Evolutionary conservation across 2,113 vertebrate genomes (phyloP), one percentile per base, ranked within the genome.

Genomic region (Heterochromis multidens): DNA sequence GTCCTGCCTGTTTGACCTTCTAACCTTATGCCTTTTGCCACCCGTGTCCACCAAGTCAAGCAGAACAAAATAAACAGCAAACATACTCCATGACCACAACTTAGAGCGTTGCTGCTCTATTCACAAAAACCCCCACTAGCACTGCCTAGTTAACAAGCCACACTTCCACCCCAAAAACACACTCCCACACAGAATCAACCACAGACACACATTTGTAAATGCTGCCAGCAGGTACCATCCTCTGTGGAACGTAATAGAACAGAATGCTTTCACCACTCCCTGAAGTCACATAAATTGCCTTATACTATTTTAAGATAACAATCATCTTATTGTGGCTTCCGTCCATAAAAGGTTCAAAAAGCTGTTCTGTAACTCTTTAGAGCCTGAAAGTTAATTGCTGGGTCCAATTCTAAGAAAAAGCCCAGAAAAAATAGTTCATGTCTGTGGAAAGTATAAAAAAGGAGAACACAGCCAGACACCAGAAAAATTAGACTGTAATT

Each of bases 31-130:
- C 31, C 82, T 84, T 52, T 65, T 52, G 12, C 10, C 2, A 14
- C 14, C n/a, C 3, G 19, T 4, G 27, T 86, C 82, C 70, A 84
- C 57, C 63, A 77, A 89, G 81, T 92, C 79, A 70, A 90, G 82
- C 84, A 87, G 78, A 91, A 90, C 87, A 84, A 92, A 89, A 91
- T 77, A 89, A 93, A 94, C 90, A 94, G 80, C 86, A 88, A 72
- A 90, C 79, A 57, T 43, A 72, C 77, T 35, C 85, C 79, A 57
- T 78, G 82, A 76, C 91, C 79, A 83, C 82, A 67, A 59, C 80
- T 70, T 27, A 46, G 62, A 86, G 80, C 56, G 76, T 88, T 57
- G 35, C 79, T 78, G 76, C 54, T 83, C 19, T 77, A 77, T 79
- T 92, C 87, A 87, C 82, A 83, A 82, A 85, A 77, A 19, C 1